Evolutionary conservation across 2,888 invertebrate species (phyloP), one percentile per base, ranked within the genome.

Genomic region (Drosophila birchii): DNA sequence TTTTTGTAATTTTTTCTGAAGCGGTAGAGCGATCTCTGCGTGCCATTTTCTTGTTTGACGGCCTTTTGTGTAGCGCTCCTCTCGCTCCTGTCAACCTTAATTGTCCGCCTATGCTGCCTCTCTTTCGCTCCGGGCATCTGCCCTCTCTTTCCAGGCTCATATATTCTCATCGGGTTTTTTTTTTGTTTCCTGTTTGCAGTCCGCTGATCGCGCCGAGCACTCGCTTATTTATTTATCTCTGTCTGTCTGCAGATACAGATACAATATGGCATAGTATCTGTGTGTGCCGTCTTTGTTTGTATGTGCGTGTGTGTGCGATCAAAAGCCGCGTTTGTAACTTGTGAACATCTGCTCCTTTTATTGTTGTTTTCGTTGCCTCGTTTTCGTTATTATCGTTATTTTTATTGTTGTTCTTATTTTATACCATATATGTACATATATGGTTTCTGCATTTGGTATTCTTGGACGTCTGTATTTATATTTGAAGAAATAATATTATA

Each of bases 311-410:
- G 66, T 58, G 62, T 66, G 61, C 64, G 72, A 68, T 73, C 74
- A 63, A 68, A 73, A 64, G 70, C 75, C 73, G 77, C 73, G 74
- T 88, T 77, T 83, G 89, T 78, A 73, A 87, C 88, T 86, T 89
- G 90, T 91, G 92, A 92, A 92, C 91, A 92, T 92, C 91, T 92
- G 91, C 91, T 92, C 91, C 84, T 76, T 85, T 79, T 80, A 68
- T 66, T 78, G 47, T 80, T 78, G 71, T 76, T 76, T 60, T 69
- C 74, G 75, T 71, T 86, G 86, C 61, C 75, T 76, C 78, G 76
- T 79, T 78, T 78, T 89, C 80, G 81, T 87, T 90, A 78, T 81
- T 87, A 85, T 81, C 81, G 88, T 86, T 61, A 61, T 61, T 82
- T 79, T 89, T 87, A 79, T 89, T 82, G 81, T 89, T 90, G 75